Conservation (phyloP, 2,113 vertebrate genomes). For the Mustela nigripes region DNA sequence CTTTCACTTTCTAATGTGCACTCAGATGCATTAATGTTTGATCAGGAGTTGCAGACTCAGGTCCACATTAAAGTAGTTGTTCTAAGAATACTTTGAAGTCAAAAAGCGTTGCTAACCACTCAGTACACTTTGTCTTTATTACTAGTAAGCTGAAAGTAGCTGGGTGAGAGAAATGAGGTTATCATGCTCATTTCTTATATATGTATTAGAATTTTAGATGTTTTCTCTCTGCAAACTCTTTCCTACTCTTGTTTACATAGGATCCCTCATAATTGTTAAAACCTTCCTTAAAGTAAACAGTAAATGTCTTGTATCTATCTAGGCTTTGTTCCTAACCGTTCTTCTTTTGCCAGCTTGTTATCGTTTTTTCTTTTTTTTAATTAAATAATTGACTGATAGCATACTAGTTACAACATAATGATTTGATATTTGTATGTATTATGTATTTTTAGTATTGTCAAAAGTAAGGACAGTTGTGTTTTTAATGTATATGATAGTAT, state of each 20-base stretch:
- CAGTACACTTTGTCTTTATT: background rate
- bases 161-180: background rate
- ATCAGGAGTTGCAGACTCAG: conserved; percentile 49
- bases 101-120: conserved; percentile 35
- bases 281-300: conserved; percentile 25
- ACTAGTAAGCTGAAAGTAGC: conserved; percentile 23
- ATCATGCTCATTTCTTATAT: background rate
- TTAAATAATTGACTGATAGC: background rate
- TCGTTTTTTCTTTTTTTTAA: background rate
- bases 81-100: conserved; percentile 51
- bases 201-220: background rate
- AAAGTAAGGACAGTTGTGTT: background rate
- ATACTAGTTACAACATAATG: background rate
- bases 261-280: conserved; percentile 6
- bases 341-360: conserved; percentile 21
- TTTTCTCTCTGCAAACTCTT: background rate
- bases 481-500: accelerated
- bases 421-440: background rate
- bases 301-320: background rate
- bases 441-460: conserved; percentile 33
- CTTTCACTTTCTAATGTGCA: conserved; percentile 49
- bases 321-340: background rate
- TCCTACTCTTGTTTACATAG: background rate
- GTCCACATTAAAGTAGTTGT: background rate
- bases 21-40: conserved; percentile 58